Percentiles rank a stretch among this genome's conserved stretches.
These are phyloP conservation scores for Amphipoea oculea DNA, from an alignment of 2,888 invertebrate genomes.

Conservation along the genomic window DNA sequence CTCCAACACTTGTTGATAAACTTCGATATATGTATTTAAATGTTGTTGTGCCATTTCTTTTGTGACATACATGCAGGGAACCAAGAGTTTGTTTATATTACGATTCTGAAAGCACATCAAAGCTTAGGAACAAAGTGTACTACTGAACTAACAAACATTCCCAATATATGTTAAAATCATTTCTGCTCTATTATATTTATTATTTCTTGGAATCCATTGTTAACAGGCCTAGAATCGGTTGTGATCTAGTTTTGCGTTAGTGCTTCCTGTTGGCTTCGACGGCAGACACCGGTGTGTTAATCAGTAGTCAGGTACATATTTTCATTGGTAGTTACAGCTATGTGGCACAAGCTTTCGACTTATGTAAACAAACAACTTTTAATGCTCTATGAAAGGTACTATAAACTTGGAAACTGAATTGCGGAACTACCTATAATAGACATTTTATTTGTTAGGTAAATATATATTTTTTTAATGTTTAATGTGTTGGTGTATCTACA, in stretches of 20 bases:
- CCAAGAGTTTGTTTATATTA: slow-evolving; percentile 13
- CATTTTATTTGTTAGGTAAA: not conserved
- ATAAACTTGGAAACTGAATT: slow-evolving; percentile 35
- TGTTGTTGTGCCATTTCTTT: slow-evolving; percentile 31
- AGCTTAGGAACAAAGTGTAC: slow-evolving; percentile 38
- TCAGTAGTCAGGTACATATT: slow-evolving; percentile 47
- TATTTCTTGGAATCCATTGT: slow-evolving; percentile 53
- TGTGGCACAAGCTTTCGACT: slow-evolving; percentile 43
- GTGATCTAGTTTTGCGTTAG: slow-evolving; percentile 52
- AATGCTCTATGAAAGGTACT: slow-evolving; percentile 29
- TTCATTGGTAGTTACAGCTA: slow-evolving; percentile 39
- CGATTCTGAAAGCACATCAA: slow-evolving; percentile 50
- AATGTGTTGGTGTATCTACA: not conserved
- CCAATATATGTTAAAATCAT: slow-evolving; percentile 48
- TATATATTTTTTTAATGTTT: not conserved
- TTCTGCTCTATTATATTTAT: slow-evolving; percentile 36
- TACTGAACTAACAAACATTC: slow-evolving; percentile 33
- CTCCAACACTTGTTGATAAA: slow-evolving; percentile 16
- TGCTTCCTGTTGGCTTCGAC: slow-evolving; percentile 49
- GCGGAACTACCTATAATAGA: not conserved
- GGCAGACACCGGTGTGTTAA: slow-evolving; percentile 41
- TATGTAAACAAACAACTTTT: slow-evolving; percentile 55
- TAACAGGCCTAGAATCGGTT: slow-evolving; percentile 31
- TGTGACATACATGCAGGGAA: slow-evolving; percentile 24
- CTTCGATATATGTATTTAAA: not conserved